These are phyloP conservation scores for Tapera naevia DNA, from an alignment of 2,797 vertebrate genomes.

Conservation along the genomic window DNA sequence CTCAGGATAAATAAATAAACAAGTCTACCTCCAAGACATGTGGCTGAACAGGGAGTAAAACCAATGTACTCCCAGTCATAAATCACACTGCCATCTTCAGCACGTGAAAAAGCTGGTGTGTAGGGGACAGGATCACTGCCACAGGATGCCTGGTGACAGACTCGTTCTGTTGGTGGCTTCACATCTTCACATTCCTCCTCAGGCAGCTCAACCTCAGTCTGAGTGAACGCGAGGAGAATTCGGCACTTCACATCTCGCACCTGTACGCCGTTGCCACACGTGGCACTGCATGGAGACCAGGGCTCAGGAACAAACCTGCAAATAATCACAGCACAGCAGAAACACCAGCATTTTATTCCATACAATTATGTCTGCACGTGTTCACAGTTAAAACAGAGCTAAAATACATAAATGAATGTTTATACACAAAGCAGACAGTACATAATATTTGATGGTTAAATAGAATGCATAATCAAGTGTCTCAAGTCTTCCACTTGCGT, in stretches of 20 bases:
- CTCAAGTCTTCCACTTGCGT: neutral
- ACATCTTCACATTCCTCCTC: conserved; percentile 86
- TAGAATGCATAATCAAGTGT: rapidly evolving
- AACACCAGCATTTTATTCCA: neutral
- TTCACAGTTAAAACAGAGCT: neutral
- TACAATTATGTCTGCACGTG: no score
- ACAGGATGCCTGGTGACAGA: conserved; percentile 80
- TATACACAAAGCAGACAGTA: neutral
- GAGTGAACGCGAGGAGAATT: conserved; percentile 87
- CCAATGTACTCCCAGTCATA: conserved; percentile 89
- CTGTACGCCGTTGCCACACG: conserved; percentile 85
- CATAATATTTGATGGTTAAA: neutral
- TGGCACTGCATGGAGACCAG: conserved; percentile 89
- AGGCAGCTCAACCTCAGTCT: conserved; percentile 87
- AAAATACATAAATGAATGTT: neutral
- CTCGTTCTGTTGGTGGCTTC: conserved; percentile 73
- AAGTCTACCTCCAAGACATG: conserved; percentile 85
- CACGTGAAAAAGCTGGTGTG: neutral
- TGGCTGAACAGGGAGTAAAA: conserved; percentile 86
- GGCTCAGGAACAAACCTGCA: conserved; percentile 87
- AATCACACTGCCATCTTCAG: conserved; percentile 47
- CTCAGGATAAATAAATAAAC: neutral
- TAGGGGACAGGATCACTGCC: conserved; percentile 31
- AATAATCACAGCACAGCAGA: neutral
- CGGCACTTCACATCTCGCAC: conserved; percentile 84